A percentile compares a stretch with the other conserved stretches of the same genome.
These are phyloP conservation scores for Norana najaformis DNA, from an alignment of 2,888 invertebrate genomes.

Conservation along the genomic window DNA sequence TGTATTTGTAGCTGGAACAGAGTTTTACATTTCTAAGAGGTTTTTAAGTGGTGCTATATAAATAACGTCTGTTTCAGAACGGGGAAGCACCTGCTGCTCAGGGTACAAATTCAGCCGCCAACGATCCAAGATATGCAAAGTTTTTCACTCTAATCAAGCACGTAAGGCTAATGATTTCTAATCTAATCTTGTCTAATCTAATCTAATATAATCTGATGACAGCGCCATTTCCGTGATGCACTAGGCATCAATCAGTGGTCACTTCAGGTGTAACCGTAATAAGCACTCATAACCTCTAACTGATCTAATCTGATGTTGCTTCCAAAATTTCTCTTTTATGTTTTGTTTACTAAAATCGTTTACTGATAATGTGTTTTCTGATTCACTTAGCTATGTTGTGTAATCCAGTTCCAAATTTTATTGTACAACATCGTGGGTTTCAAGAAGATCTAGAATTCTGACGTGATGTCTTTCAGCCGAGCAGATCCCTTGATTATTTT, in stretches of 20 bases:
- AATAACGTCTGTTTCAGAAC: not conserved
- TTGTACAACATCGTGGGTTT: not conserved
- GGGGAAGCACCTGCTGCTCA: not conserved
- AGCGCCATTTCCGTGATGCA: not conserved
- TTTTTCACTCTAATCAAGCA: slow-evolving; percentile 18
- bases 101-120: slow-evolving; percentile 17
- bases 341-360: not conserved
- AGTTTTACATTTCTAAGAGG: not conserved
- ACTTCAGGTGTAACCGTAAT: not conserved
- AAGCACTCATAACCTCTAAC: not conserved
- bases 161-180: not conserved
- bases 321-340: not conserved
- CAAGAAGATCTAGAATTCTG: not conserved
- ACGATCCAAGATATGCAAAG: slow-evolving; percentile 21
- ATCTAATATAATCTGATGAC: not conserved
- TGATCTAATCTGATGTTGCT: not conserved
- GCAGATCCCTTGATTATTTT: not conserved
- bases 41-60: not conserved
- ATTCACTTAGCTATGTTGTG: not conserved
- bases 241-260: not conserved
- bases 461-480: not conserved
- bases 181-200: not conserved
- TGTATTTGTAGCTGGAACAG: not conserved
- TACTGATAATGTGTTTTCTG: not conserved
- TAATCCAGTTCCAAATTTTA: not conserved